Evolutionary conservation across 2,888 invertebrate species (phyloP).

Genomic region (Vesta saturnalis): DNA sequence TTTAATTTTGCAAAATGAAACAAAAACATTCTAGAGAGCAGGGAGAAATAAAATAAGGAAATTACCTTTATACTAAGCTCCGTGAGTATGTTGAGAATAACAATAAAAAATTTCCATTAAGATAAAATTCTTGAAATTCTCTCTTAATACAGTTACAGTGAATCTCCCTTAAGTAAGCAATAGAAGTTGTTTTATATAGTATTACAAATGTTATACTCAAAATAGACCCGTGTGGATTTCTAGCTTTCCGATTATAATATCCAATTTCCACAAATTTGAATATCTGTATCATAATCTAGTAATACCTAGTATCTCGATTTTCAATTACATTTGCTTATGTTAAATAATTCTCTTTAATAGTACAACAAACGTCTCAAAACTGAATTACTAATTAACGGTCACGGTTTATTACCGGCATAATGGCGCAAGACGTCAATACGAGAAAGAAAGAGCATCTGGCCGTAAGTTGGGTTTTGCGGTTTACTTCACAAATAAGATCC

Average conservation of each 20-base stretch:
- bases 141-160: no score
- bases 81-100: no score
- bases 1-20: no score
- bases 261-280: constrained; percentile 7
- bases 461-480: no score
- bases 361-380: neutral
- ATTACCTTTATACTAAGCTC: no score
- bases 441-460: neutral
- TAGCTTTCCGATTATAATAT: neutral
- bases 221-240: neutral
- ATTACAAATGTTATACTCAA: neutral
- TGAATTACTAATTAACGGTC: neutral
- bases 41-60: no score
- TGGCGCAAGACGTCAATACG: neutral
- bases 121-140: no score
- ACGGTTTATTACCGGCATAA: neutral
- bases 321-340: neutral
- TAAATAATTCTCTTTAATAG: constrained; percentile 4
- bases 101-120: no score
- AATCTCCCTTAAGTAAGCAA: no score
- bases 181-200: no score
- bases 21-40: no score
- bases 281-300: neutral
- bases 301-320: neutral
- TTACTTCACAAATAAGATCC: neutral